These are phyloP conservation scores for Uropetala carovei DNA, from an alignment of 2,888 invertebrate species.

Conservation along the genomic window DNA sequence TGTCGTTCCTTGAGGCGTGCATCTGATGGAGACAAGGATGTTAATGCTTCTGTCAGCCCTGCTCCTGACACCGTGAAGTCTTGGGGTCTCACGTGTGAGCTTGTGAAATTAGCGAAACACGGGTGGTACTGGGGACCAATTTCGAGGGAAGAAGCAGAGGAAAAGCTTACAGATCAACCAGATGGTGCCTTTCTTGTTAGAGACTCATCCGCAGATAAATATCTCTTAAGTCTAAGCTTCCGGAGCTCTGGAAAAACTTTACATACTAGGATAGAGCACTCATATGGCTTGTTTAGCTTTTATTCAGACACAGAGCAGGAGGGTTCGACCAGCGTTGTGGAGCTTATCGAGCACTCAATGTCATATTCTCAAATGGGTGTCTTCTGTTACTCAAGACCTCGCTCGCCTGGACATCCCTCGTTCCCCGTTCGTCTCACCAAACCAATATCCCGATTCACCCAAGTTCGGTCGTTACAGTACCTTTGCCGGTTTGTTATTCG, in stretches of 20 bases:
- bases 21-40: constrained; percentile 20
- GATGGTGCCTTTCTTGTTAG: constrained; percentile 88
- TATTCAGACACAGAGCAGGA: constrained; percentile 76
- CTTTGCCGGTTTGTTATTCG: constrained; percentile 85
- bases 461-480: constrained; percentile 84
- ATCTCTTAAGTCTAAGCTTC: constrained; percentile 84
- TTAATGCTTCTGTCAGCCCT: not conserved
- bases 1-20: constrained; percentile 64
- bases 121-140: constrained; percentile 92
- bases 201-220: constrained; percentile 85
- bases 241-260: constrained; percentile 82
- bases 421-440: constrained; percentile 85
- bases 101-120: constrained; percentile 71
- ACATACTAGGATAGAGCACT: constrained; percentile 86
- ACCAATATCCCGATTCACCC: constrained; percentile 85
- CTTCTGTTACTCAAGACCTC: constrained; percentile 84
- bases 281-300: constrained; percentile 80
- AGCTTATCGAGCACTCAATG: constrained; percentile 86
- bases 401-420: constrained; percentile 82
- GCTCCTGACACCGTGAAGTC: constrained; percentile 25
- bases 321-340: constrained; percentile 80
- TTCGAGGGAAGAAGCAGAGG: constrained; percentile 84
- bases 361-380: constrained; percentile 83
- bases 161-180: constrained; percentile 81
- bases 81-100: constrained; percentile 67